These are phyloP conservation scores for Lipophrys pholis DNA, from an alignment of 2,113 vertebrate species.

Conservation along the genomic window DNA sequence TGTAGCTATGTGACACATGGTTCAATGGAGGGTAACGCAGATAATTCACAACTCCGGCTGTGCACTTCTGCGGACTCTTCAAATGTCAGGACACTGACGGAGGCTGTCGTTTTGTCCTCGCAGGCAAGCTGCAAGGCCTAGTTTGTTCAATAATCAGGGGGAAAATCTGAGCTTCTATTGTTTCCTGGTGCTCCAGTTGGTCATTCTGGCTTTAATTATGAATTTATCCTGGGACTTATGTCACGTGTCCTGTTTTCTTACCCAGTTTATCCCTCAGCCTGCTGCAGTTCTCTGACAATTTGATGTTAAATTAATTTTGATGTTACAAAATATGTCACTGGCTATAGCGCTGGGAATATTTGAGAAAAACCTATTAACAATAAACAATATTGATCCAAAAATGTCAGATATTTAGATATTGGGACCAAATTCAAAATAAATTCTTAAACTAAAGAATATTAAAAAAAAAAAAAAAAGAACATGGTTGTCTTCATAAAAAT, in stretches of 20 bases:
- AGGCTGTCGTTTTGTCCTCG: conserved; percentile 26
- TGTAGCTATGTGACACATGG: conserved; percentile 71
- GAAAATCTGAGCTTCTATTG: conserved; percentile 3
- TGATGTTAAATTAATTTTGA: too few species aligned
- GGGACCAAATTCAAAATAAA: too few species aligned
- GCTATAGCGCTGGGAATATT: background rate
- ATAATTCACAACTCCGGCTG: conserved; percentile 68
- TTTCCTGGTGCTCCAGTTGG: background rate
- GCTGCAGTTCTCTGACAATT: conserved; percentile 2
- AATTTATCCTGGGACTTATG: background rate
- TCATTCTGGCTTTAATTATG: background rate
- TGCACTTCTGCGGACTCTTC: conserved; percentile 41
- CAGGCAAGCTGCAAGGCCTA: conserved; percentile 25
- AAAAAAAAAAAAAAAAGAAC: too few species aligned
- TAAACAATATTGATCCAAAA: too few species aligned
- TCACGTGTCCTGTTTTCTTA: background rate
- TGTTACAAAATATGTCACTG: background rate
- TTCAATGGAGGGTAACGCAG: conserved; percentile 65
- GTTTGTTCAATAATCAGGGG: conserved; percentile 28
- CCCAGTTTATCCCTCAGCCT: conserved; percentile 10
- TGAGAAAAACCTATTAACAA: too few species aligned
- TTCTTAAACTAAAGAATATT: too few species aligned
- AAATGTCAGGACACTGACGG: conserved; percentile 56
- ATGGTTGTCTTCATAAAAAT: too few species aligned
- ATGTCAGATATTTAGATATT: too few species aligned